Evolutionary conservation across 2,888 invertebrate species (phyloP).

Genomic region (Epiblema foenella): DNA sequence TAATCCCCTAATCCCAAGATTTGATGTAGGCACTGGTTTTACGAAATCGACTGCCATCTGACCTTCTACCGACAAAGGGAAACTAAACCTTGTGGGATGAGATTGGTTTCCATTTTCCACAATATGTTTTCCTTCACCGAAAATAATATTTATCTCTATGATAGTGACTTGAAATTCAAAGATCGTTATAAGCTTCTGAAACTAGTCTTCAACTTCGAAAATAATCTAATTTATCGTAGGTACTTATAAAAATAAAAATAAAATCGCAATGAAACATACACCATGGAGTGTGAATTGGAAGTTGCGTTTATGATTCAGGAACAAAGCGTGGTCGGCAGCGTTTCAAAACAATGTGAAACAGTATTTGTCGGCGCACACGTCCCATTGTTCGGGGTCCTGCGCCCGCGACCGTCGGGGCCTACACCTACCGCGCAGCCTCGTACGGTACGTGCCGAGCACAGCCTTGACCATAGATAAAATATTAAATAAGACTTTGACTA

Average conservation of each 20-base stretch:
- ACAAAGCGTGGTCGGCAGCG: constrained; percentile 66
- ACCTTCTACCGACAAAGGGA: no score
- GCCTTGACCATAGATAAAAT: neutral
- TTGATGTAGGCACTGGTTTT: no score
- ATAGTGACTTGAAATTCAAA: neutral
- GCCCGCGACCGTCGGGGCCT: constrained; percentile 27
- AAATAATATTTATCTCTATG: neutral
- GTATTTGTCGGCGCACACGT: constrained; percentile 46
- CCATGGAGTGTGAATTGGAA: constrained; percentile 31
- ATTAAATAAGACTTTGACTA: no score
- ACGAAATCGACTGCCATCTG: no score
- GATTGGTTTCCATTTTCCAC: no score
- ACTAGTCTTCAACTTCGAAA: neutral
- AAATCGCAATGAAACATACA: constrained; percentile 12
- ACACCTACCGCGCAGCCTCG: constrained; percentile 28
- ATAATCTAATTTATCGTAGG: neutral
- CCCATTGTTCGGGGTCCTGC: constrained; percentile 52
- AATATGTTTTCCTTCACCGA: no score
- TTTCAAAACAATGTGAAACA: constrained; percentile 65
- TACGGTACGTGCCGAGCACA: neutral
- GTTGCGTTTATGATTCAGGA: constrained; percentile 58
- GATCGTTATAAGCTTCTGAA: neutral
- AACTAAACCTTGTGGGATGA: no score
- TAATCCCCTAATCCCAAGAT: no score
- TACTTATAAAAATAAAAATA: no score